These are phyloP conservation scores for Pardalotus punctatus DNA, from an alignment of 2,113 vertebrate genomes.

Conservation along the genomic window DNA sequence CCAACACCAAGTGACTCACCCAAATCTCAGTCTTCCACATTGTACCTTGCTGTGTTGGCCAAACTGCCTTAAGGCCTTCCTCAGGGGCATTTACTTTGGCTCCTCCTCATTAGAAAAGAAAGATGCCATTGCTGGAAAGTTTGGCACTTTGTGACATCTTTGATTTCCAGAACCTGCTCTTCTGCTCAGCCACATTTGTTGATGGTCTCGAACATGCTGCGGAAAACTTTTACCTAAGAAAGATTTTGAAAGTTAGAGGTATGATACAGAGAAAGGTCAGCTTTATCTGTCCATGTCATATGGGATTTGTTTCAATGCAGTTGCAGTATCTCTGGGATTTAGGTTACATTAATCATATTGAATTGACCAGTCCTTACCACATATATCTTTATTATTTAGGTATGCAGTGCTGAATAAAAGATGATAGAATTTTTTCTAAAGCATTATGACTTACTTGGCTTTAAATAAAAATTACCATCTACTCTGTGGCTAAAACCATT, in stretches of 20 bases:
- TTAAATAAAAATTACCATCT: neutral
- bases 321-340: neutral
- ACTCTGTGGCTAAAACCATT: neutral
- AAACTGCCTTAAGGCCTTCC: neutral
- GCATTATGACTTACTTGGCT: neutral
- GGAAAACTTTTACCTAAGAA: neutral
- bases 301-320: neutral
- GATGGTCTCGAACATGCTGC: fast-evolving
- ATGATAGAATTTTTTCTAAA: neutral
- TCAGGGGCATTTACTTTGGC: neutral
- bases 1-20: neutral
- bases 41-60: neutral
- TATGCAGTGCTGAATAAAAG: neutral
- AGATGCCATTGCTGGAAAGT: neutral
- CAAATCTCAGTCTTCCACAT: neutral
- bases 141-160: fast-evolving
- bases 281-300: neutral
- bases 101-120: neutral
- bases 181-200: neutral
- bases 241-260: neutral
- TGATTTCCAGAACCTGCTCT: neutral
- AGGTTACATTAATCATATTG: neutral
- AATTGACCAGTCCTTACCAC: neutral
- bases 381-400: neutral
- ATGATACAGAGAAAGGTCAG: neutral